Base-by-base conservation (phyloP, 2,888 invertebrate species). In the Sarcophaga variegata region DNA sequence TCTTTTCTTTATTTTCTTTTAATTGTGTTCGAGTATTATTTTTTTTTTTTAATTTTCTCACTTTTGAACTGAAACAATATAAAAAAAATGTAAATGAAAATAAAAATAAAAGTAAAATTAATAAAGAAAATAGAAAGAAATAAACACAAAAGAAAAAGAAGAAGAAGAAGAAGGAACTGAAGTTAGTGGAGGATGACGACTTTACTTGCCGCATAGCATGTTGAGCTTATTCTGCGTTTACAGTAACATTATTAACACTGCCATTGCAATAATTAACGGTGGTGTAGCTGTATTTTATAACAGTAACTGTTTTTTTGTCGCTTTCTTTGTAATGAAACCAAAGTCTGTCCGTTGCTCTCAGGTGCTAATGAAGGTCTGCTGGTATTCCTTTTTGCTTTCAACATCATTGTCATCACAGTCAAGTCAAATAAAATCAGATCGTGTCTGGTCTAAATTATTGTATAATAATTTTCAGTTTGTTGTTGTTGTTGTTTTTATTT, bases 331-430 rank as follows among this genome's bases (percentile, higher is more conserved):
- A 37, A 37, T 37, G 37, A 37, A 37, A 37, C 1, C 8, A 37
- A 37, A 10, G 60, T 25, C 22, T 64, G 37, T 59, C 12, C 66
- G 17, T 49, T 1, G 10, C 20, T 69, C 69, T 70, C 47, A 88
- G 90, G 91, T 91, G 91, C 89, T 91, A 91, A 91, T 91, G 89
- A 91, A 86, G 90, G 89, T 86, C 89, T 88, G 79, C 3, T 37
- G 59, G 88, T 88, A 89, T 90, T 91, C 47, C 37, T 74, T 75
- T 80, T 79, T 72, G n/a, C 75, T 78, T 63, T 71, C 72, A 62
- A 62, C 59, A 69, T 54, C 83, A 80, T 67, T 64, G 75, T 80
- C 79, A 85, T 66, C 67, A 37, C 54, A 54, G 14, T 12, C 49
- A 54, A 37, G 49, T 49, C 17, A 54, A 17, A 14, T 54, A 17